Conservation (phyloP, 2,888 invertebrate genomes). For the Serrognathus titanus region DNA sequence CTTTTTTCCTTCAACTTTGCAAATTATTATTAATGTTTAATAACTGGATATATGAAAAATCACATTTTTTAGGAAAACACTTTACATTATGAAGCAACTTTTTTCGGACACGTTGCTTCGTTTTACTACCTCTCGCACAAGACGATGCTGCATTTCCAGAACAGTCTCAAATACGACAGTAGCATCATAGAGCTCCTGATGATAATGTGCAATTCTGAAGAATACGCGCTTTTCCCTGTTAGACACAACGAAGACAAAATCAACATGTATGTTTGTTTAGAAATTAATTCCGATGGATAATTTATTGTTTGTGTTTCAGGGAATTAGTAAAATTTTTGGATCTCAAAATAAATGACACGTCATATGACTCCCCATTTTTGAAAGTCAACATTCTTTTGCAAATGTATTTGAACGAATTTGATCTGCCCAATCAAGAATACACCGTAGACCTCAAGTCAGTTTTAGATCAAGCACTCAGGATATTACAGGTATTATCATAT, state of each 20-base stretch:
- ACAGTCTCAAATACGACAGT: conserved; percentile 62
- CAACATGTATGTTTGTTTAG: conserved; percentile 65
- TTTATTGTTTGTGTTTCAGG: conserved; percentile 50
- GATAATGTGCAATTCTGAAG: conserved; percentile 79
- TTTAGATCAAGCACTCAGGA: conserved; percentile 92
- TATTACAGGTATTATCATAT: no score
- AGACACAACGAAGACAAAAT: conserved; percentile 95
- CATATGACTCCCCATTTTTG: conserved; percentile 87
- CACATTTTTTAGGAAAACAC: conserved; percentile 16
- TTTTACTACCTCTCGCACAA: conserved; percentile 94
- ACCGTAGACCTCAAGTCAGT: conserved; percentile 95
- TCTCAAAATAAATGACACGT: conserved; percentile 64
- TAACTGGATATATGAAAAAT: no score
- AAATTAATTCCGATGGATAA: background rate
- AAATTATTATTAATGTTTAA: no score
- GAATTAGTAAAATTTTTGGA: conserved; percentile 78
- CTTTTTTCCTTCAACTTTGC: no score
- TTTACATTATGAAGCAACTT: conserved; percentile 59
- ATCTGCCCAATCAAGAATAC: conserved; percentile 90
- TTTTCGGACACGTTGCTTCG: conserved; percentile 90
- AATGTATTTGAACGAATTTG: conserved; percentile 83
- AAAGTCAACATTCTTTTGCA: conserved; percentile 93
- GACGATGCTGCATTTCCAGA: conserved; percentile 82
- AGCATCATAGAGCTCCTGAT: conserved; percentile 70
- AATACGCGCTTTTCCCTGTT: conserved; percentile 92